Evolutionary conservation across 2,888 invertebrate genomes (phyloP).

Genomic region (Diploptera punctata): DNA sequence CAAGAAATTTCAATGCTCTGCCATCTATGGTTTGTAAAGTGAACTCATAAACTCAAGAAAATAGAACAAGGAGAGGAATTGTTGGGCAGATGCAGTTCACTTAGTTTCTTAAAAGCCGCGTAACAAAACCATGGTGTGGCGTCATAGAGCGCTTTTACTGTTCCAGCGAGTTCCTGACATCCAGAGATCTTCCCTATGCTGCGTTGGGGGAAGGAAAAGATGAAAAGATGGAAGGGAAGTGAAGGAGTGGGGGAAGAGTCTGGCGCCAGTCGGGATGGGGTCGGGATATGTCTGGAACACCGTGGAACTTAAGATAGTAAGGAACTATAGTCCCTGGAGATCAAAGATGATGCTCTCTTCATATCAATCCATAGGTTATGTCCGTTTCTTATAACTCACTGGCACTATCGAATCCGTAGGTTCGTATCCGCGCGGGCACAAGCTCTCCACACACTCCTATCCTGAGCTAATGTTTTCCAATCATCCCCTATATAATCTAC

Average conservation of each 20-base stretch:
- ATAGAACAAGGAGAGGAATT: background rate
- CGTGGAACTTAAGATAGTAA: background rate
- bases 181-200: constrained; percentile 9
- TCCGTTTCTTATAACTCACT: no score
- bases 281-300: constrained; percentile 31
- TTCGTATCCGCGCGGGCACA: no score
- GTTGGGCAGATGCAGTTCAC: background rate
- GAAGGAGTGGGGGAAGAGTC: constrained; percentile 5
- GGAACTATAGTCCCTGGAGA: constrained; percentile 5
- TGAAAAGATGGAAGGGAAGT: constrained; percentile 22
- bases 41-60: background rate
- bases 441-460: no score
- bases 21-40: background rate
- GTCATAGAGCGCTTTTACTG: background rate
- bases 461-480: no score
- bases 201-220: constrained; percentile 15
- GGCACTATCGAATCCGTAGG: no score
- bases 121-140: no score
- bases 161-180: background rate
- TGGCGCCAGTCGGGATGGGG: constrained; percentile 33
- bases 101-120: no score
- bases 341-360: constrained; percentile 4
- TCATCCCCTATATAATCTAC: no score
- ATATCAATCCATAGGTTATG: no score
- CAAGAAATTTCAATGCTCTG: background rate